Percentiles rank a stretch among this genome's conserved stretches.
Evolutionary conservation across 2,888 invertebrate species (phyloP).

Genomic region (Ramazzottius varieornatus): DNA sequence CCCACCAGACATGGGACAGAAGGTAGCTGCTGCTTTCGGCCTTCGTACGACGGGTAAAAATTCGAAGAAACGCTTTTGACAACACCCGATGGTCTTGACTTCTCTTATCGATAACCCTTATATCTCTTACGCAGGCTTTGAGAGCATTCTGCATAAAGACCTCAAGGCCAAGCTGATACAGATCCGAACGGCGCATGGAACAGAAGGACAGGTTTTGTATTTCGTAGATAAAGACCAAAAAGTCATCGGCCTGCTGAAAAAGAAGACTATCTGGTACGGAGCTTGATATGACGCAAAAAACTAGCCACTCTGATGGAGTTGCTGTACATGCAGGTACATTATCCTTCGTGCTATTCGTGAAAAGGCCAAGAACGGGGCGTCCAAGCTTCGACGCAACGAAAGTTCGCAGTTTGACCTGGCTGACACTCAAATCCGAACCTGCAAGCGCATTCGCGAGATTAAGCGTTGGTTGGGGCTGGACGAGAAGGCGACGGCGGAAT

Average conservation of each 20-base stretch:
- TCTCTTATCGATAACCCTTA: no score
- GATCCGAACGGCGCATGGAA: slow-evolving; percentile 19
- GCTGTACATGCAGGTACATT: slow-evolving; percentile 17
- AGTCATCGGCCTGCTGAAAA: slow-evolving; percentile 25
- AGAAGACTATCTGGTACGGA: slow-evolving; percentile 26
- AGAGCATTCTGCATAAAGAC: slow-evolving; percentile 13
- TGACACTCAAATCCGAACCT: slow-evolving; percentile 11
- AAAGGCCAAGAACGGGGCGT: slow-evolving; percentile 14
- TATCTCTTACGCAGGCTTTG: no score
- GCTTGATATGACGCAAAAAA: background rate
- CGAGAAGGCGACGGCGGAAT: background rate
- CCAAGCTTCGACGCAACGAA: slow-evolving; percentile 9
- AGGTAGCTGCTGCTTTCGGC: background rate
- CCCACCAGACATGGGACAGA: slow-evolving; percentile 12
- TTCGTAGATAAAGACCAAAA: slow-evolving; percentile 19
- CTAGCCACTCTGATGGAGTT: background rate
- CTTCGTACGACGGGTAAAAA: background rate
- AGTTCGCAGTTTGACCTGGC: slow-evolving; percentile 11
- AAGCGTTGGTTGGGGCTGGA: slow-evolving; percentile 19
- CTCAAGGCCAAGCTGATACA: slow-evolving; percentile 17
- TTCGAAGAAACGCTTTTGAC: no score
- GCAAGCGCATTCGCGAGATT: slow-evolving; percentile 19
- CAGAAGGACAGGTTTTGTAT: slow-evolving; percentile 25
- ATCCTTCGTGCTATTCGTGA: slow-evolving; percentile 20
- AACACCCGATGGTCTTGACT: no score